Evolutionary conservation across 2,888 invertebrate species (phyloP), one percentile per base, ranked within the genome.

Genomic region (Malachius bipustulatus): DNA sequence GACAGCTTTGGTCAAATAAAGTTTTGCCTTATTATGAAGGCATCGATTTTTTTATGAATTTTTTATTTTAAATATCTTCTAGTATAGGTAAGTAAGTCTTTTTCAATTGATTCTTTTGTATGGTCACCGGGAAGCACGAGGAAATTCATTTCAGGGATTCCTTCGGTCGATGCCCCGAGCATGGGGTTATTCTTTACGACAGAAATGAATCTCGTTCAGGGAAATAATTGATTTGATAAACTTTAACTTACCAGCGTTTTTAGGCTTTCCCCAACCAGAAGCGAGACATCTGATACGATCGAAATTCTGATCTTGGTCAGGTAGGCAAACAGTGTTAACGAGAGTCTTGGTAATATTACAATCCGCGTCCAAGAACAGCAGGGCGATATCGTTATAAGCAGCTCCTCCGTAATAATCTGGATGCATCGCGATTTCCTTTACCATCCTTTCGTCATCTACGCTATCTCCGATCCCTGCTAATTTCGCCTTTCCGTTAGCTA

Each of bases 301-400:
- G 4, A 39, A 14, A 12, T 33, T 33, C 2, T 32, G 24, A 30
- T 36, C 35, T 11, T 32, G 35, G 15, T 41, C 34, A 16, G 49
- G 47, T 19, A 51, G 33, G 38, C 50, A 47, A 4, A 46, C 40
- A 27, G 49, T 48, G 13, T 36, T 36, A 3, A 41, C 41, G 2
- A 44, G 26, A 9, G 30, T 16, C 6, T 34, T 39, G 6, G 24
- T 8, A 2, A 42, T 10, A 4, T 30, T 16, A 6, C 48, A 41
- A 1, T 47, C 38, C 14, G 42, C 39, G 3, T 26, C 34, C 4
- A 51, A 35, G 14, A 50, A 39, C n/a, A 51, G 28, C 12, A 51
- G 32, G 3, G 47, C 50, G 4, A 51, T 41, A 33, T 51, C 51
- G 38, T 51, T 49, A 37, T 42, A 43, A 9, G 49, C 32, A 4